These are phyloP conservation scores for Eubucco bourcierii DNA, from an alignment of 2,113 vertebrate species.

Conservation along the genomic window DNA sequence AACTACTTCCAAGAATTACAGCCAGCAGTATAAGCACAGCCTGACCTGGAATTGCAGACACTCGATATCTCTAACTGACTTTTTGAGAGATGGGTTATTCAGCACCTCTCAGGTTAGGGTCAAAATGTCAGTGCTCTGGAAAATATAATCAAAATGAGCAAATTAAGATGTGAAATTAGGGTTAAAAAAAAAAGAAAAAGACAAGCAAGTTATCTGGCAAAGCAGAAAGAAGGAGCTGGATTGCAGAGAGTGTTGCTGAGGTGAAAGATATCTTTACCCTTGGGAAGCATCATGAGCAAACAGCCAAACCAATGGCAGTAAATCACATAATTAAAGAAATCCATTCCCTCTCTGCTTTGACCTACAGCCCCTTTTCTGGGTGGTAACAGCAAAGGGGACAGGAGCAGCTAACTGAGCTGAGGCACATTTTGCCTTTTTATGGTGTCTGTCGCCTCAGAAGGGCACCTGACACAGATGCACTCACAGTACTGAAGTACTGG, in stretches of 20 bases:
- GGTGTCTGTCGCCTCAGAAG: not conserved
- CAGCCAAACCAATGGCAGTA: constrained; percentile 13
- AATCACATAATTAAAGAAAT: constrained; percentile 10
- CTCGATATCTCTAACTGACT: not conserved
- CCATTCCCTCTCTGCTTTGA: constrained; percentile 4
- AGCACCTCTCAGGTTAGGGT: constrained; percentile 46
- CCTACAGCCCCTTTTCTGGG: not conserved
- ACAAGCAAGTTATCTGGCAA: constrained; percentile 29
- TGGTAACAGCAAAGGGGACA: not conserved
- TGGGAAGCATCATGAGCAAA: not conserved
- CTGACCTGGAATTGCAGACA: constrained; percentile 40
- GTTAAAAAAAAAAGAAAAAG: not conserved
- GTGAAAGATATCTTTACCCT: constrained; percentile 43
- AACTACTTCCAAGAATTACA: constrained; percentile 41
- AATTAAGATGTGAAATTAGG: constrained; percentile 50
- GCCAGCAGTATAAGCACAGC: constrained; percentile 6
- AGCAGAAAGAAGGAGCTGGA: not conserved
- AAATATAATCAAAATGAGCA: constrained; percentile 59
- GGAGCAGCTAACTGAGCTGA: not conserved
- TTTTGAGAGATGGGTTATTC: constrained; percentile 20
- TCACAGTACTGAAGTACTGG: not conserved
- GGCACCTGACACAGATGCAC: not conserved
- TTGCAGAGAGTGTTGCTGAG: constrained; percentile 2
- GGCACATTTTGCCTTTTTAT: not conserved
- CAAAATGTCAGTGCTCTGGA: constrained; percentile 48